Evolutionary conservation across 2,797 vertebrate genomes (phyloP).

Genomic region (Holocentrus rufus): DNA sequence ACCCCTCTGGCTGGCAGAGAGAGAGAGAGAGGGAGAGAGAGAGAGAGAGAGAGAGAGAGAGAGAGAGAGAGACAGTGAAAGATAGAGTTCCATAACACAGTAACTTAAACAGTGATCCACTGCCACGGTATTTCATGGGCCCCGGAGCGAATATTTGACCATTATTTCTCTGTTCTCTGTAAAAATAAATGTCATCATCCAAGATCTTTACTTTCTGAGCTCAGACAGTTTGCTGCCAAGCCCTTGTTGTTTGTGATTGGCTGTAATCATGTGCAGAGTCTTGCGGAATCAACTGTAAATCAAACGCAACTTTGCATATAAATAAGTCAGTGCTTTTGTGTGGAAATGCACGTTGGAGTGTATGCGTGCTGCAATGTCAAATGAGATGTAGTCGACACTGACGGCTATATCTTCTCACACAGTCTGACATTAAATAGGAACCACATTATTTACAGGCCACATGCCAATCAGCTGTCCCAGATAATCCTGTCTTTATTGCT

Average conservation of each 20-base stretch:
- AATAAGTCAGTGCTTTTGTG: neutral
- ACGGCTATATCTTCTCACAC: slow-evolving; percentile 27
- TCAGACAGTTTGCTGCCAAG: slow-evolving; percentile 21
- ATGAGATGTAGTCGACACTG: slow-evolving; percentile 16
- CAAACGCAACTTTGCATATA: slow-evolving; percentile 31
- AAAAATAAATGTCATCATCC: slow-evolving; percentile 28
- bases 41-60: slow-evolving; percentile 5
- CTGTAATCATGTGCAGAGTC: neutral
- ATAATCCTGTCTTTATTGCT: slow-evolving; percentile 47
- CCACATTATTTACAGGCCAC: slow-evolving; percentile 40
- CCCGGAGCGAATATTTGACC: slow-evolving; percentile 21
- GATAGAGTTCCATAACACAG: slow-evolving; percentile 21
- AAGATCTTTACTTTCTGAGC: neutral
- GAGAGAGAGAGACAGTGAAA: neutral
- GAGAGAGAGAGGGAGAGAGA: slow-evolving; percentile 7
- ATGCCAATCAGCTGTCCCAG: slow-evolving; percentile 53
- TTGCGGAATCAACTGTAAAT: slow-evolving; percentile 27
- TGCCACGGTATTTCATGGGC: slow-evolving; percentile 4
- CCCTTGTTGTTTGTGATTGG: slow-evolving; percentile 34
- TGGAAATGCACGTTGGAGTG: neutral
- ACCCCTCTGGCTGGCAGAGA: neutral
- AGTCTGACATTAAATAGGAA: slow-evolving; percentile 49
- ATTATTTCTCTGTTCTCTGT: slow-evolving; percentile 31
- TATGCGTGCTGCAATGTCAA: slow-evolving; percentile 3
- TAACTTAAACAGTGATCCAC: slow-evolving; percentile 35